phyloP scores from a whole-genome alignment of 2,888 invertebrate genomes.

The Microplitis manilae region DNA sequence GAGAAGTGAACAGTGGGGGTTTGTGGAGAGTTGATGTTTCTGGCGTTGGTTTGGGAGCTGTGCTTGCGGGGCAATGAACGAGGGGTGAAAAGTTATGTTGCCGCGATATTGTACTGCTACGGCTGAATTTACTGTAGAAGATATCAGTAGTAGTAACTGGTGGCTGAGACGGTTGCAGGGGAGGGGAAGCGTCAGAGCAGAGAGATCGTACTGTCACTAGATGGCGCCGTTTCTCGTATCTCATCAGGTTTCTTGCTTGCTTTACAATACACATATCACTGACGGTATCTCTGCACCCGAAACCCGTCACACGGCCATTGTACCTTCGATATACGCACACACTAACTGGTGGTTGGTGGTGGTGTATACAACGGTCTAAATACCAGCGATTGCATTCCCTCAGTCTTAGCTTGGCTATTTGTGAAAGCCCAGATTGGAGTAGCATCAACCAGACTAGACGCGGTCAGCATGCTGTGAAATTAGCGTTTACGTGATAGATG shows the following conservation, averaged over 20 bases:
- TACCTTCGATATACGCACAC: background rate
- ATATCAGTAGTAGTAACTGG: background rate
- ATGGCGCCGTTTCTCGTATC: background rate
- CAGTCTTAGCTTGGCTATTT: conserved; percentile 44
- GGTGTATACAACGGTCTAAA: conserved; percentile 9
- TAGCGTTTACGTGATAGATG: conserved; percentile 68
- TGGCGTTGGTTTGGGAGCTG: conserved; percentile 58
- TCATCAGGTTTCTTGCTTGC: background rate
- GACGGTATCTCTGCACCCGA: background rate
- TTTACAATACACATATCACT: background rate
- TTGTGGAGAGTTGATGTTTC: conserved; percentile 67
- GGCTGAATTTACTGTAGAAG: background rate
- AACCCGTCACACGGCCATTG: conserved; percentile 4
- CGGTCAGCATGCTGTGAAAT: conserved; percentile 70
- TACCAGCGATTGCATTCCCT: background rate
- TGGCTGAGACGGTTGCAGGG: background rate
- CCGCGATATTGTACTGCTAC: conserved; percentile 71
- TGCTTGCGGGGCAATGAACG: conserved; percentile 59
- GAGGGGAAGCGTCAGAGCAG: background rate
- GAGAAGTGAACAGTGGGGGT: conserved; percentile 24
- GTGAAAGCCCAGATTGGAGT: conserved; percentile 34
- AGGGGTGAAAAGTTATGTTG: conserved; percentile 72
- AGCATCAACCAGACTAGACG: conserved; percentile 44
- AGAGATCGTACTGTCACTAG: conserved; percentile 14
- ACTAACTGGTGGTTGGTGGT: background rate